phyloP scores from a whole-genome alignment of 2,888 invertebrate genomes.

The Drepana falcataria region DNA sequence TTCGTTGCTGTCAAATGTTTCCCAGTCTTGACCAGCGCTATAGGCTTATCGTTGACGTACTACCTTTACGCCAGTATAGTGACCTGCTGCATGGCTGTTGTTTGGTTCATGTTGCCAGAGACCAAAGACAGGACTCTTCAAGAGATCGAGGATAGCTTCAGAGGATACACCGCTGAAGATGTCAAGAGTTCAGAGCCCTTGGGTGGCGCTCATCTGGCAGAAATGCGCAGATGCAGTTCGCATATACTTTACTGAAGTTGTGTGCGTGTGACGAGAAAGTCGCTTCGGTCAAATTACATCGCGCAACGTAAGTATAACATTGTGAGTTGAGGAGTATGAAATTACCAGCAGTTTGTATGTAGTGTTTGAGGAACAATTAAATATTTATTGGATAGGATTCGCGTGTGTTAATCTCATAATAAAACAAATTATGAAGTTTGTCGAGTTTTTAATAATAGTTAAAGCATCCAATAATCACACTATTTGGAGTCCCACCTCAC shows the following conservation, averaged over 20 bases:
- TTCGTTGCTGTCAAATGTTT: constrained; percentile 83
- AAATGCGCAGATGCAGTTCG: constrained; percentile 55
- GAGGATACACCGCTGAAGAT: constrained; percentile 41
- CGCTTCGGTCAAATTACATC: too few relatives aligned
- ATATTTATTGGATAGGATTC: neutral
- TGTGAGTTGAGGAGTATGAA: too few relatives aligned
- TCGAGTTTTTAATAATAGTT: constrained; percentile 1
- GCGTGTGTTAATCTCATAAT: constrained; percentile 8
- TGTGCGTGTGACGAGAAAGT: neutral
- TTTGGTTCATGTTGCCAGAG: constrained; percentile 81
- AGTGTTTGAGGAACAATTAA: too few relatives aligned
- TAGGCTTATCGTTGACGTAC: constrained; percentile 80
- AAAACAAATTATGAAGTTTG: constrained; percentile 3
- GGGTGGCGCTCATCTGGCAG: constrained; percentile 29
- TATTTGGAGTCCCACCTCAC: constrained; percentile 21
- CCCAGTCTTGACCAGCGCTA: constrained; percentile 71
- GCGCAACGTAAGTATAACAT: too few relatives aligned
- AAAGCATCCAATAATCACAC: too few relatives aligned
- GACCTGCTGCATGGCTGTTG: constrained; percentile 67
- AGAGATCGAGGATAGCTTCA: constrained; percentile 81
- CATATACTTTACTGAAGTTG: constrained; percentile 53
- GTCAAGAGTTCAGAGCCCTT: constrained; percentile 43
- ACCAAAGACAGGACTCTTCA: constrained; percentile 82
- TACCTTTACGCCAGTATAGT: constrained; percentile 78
- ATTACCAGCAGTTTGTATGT: too few relatives aligned